Conservation (phyloP, 2,797 vertebrate genomes). For the Gobio occitaniae region DNA sequence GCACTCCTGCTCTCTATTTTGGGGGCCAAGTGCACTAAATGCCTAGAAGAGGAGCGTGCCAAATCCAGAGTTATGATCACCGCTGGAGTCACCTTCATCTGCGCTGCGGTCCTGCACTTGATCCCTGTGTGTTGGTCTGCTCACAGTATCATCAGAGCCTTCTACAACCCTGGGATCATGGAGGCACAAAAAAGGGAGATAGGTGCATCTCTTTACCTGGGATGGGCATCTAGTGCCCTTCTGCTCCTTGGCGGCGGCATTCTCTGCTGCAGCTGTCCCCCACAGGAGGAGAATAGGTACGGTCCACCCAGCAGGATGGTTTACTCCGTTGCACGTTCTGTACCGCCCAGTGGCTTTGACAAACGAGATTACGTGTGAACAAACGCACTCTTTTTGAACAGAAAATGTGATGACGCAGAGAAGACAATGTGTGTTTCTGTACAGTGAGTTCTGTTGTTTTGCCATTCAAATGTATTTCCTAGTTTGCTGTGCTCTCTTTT, state of each 20-base stretch:
- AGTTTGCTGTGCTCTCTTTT: neutral
- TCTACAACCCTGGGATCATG: constrained; percentile 81
- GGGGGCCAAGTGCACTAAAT: constrained; percentile 93
- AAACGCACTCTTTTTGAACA: neutral
- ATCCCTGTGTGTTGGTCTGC: constrained; percentile 92
- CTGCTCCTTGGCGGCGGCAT: constrained; percentile 87
- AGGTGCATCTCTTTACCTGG: constrained; percentile 87
- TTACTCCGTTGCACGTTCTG: constrained; percentile 83
- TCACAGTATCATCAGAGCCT: constrained; percentile 85
- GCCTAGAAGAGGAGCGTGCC: constrained; percentile 83
- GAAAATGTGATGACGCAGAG: neutral
- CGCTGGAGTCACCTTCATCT: constrained; percentile 83
- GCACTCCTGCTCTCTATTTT: constrained; percentile 83
- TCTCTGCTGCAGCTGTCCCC: constrained; percentile 89
- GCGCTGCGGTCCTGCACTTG: constrained; percentile 83
- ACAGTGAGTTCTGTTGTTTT: neutral
- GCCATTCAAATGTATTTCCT: neutral
- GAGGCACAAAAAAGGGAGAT: constrained; percentile 88
- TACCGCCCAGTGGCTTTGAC: constrained; percentile 78
- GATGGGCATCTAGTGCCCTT: constrained; percentile 88
- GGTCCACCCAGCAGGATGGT: constrained; percentile 77
- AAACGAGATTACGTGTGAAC: constrained; percentile 89
- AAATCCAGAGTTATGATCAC: constrained; percentile 90
- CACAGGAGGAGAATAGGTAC: constrained; percentile 82
- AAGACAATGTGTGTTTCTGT: neutral